phyloP scores from a whole-genome alignment of 2,113 vertebrate genomes.

The Larimichthys crocea region DNA sequence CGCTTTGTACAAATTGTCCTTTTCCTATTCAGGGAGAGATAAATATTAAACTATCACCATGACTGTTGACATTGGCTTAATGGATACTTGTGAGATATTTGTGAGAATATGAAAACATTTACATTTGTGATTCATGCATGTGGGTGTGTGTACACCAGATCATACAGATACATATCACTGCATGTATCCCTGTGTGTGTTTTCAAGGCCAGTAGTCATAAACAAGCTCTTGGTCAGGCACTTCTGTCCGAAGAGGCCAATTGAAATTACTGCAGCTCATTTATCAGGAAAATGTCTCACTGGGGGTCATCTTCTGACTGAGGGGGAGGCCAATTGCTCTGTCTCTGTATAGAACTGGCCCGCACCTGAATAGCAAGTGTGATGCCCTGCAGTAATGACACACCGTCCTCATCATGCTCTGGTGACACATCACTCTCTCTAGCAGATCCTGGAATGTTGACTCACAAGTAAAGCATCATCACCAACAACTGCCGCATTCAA shows the following conservation, averaged over 20 bases:
- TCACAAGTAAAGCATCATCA: slow-evolving; percentile 35
- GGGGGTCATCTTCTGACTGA: slow-evolving; percentile 31
- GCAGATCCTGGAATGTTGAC: slow-evolving; percentile 32
- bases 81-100: neutral
- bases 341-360: slow-evolving; percentile 7
- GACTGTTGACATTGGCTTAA: neutral
- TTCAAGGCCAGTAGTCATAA: slow-evolving; percentile 12
- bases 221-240: slow-evolving; percentile 23
- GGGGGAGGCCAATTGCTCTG: slow-evolving; percentile 33
- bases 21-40: neutral
- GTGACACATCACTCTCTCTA: slow-evolving; percentile 23
- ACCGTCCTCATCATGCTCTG: slow-evolving; percentile 26
- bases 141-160: neutral
- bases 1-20: neutral
- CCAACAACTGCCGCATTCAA: slow-evolving; percentile 23
- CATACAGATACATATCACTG: neutral
- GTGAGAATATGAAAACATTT: neutral
- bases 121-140: neutral
- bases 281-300: slow-evolving; percentile 57
- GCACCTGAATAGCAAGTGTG: slow-evolving; percentile 51
- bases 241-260: slow-evolving; percentile 54
- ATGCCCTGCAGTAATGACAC: slow-evolving; percentile 51
- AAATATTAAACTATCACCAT: neutral
- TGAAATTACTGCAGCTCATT: slow-evolving; percentile 70
- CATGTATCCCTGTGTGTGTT: slow-evolving; percentile 3